Evolutionary conservation across 2,888 invertebrate genomes (phyloP), one percentile per base, ranked within the genome.

Genomic region (Polyommatus icarus): DNA sequence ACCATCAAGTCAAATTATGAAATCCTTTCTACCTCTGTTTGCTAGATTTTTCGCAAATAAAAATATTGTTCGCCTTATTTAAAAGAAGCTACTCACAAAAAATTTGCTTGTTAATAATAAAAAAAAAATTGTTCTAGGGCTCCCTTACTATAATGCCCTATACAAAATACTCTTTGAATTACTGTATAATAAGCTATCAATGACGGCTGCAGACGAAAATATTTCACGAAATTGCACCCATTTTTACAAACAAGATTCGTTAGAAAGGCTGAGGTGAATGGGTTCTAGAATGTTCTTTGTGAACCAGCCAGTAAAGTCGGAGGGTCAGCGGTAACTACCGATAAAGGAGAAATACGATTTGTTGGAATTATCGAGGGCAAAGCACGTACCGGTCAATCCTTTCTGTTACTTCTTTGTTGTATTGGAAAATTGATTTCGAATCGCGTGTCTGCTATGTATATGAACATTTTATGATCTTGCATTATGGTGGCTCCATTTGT

Each of bases 361-460:
- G 75, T 71, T 71, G 77, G 71, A 71, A 77, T 81, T 79, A 79
- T 75, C 77, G 78, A 80, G 78, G 78, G 78, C 76, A 73, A 77
- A 77, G 78, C 79, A 80, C 79, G 79, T 80, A 77, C 40, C 75
- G 29, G 76, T 79, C 72, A 50, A 46, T 75, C 29, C 73, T 50
- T 73, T 76, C 76, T 73, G 59, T 79, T 80, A 77, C 78, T 73
- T 7, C 75, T 75, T 50, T 75, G 75, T 75, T 50, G 50, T 20
- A 29, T 67, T 18, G 67, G 18, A 67, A 67, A 67, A 67, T 67
- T 32, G 67, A 67, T 67, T 67, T 67, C 6, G 29, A 67, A 10
- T 29, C 29, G 6, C 15, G 67, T 24, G 24, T 24, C 20, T 61
- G 20, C 24, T 24, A 61, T 20, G n/a, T 59, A 3, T 24, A 61